Evolutionary conservation across 1,140 invertebrate species (phyloP).

Genomic region (Epicauta chinensis): DNA sequence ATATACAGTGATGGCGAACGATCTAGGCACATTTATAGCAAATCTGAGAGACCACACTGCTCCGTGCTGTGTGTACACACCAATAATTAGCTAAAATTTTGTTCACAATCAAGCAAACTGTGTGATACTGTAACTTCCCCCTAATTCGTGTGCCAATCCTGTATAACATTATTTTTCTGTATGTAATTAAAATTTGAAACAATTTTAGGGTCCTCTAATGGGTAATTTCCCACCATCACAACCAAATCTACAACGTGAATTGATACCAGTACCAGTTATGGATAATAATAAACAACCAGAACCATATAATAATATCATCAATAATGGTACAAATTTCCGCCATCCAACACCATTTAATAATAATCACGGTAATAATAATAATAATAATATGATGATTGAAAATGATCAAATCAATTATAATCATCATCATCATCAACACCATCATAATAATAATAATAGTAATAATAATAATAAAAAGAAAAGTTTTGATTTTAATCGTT

Average conservation of each 20-base stretch:
- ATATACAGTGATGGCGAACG: no score
- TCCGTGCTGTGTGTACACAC: no score
- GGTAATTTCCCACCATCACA: slow-evolving; percentile 34
- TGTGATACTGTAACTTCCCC: no score
- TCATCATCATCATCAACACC: no score
- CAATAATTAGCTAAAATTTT: no score
- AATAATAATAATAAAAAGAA: slow-evolving; percentile 45
- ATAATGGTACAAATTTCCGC: slow-evolving; percentile 15
- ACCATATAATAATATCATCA: slow-evolving; percentile 3
- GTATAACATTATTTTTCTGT: no score
- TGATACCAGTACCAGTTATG: slow-evolving; percentile 59
- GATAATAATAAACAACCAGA: slow-evolving; percentile 36
- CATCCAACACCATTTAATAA: slow-evolving; percentile 6
- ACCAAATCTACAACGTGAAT: slow-evolving; percentile 48
- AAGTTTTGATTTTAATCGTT: slow-evolving; percentile 64
- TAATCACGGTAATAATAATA: slow-evolving; percentile 42
- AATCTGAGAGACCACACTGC: no score
- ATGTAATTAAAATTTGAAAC: no score
- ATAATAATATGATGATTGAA: slow-evolving; percentile 32
- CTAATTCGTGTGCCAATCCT: no score
- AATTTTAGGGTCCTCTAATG: slow-evolving; percentile 27
- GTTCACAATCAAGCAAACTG: no score
- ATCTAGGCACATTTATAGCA: no score
- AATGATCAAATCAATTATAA: no score
- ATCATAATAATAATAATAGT: neutral